Evolutionary conservation across 2,797 vertebrate genomes (phyloP).

Genomic region (Lagodon rhomboides): DNA sequence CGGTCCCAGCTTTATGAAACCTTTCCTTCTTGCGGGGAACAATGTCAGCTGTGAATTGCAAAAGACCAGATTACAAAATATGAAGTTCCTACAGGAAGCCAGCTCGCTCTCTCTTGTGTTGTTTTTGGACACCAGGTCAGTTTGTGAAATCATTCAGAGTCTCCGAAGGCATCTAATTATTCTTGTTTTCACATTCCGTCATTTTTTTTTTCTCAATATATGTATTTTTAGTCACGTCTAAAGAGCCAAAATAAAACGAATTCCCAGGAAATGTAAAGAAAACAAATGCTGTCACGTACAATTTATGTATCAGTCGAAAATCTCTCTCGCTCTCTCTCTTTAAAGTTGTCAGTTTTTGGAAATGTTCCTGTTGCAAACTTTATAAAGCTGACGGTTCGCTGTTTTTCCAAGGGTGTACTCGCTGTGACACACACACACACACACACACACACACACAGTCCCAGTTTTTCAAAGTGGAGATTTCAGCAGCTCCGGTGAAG

Average conservation of each 20-base stretch:
- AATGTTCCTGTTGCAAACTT: constrained; percentile 48
- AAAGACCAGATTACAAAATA: constrained; percentile 78
- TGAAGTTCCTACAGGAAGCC: constrained; percentile 70
- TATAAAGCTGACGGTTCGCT: constrained; percentile 45
- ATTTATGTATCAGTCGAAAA: constrained; percentile 40
- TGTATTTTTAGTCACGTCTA: constrained; percentile 43
- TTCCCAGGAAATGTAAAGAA: constrained; percentile 57
- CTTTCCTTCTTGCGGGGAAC: constrained; percentile 60
- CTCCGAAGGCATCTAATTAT: constrained; percentile 54
- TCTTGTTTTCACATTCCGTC: constrained; percentile 50
- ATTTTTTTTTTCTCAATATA: neutral
- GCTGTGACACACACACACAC: constrained; percentile 20
- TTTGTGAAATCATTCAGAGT: constrained; percentile 62
- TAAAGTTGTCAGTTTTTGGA: constrained; percentile 57
- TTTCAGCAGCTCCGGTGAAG: constrained; percentile 72
- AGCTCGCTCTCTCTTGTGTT: constrained; percentile 59
- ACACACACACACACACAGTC: constrained; percentile 17
- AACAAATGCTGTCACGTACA: constrained; percentile 57
- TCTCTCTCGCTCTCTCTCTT: constrained; percentile 26
- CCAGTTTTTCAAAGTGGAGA: constrained; percentile 61
- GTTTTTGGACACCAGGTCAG: constrained; percentile 60
- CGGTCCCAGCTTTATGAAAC: constrained; percentile 60
- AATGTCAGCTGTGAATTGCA: constrained; percentile 73
- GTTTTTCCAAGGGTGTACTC: constrained; percentile 48
- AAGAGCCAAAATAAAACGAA: constrained; percentile 50